Base-by-base conservation (phyloP, 2,888 invertebrate species). In the Cyclophora punctaria region DNA sequence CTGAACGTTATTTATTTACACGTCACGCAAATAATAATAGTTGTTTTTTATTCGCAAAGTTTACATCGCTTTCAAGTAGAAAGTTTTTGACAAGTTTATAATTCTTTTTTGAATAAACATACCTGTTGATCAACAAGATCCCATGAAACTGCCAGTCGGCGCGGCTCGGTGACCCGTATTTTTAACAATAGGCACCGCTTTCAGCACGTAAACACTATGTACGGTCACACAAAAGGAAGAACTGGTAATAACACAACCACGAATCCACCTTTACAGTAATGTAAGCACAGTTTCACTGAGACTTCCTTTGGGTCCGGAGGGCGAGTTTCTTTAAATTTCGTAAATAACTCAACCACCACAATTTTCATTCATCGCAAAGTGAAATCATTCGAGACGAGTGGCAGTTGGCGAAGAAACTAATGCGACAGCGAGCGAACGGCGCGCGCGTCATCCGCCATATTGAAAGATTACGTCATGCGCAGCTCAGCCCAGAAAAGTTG, bases 381-480 rank as follows among this genome's bases (percentile, higher is more conserved):
- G 76, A 83, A 83, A 79, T 80, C 80, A 73, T 78, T 75, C 75
- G 76, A 74, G 72, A 80, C 81, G 73, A 83, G 75, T 75, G 75
- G 78, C 75, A 70, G 74, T 77, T 71, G 62, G 63, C 63, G 69
- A 76, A 72, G 73, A 78, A 75, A 83, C 79, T 79, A 78, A 66
- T 58, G 78, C 69, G 69, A 69, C 66, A 58, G 76, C 73, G 73
- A 73, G 76, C 70, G 71, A 71, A 69, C 37, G 37, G 71, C 63
- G 75, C 80, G 78, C 84, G 87, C 87, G 87, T 87, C 87, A 86
- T 83, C 75, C 87, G 87, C 87, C 87, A 87, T 87, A 82, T 86
- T 87, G 77, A 71, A 73, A 50, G 75, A 80, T 87, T 86, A 87
- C 87, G 87, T 87, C 87, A 87, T 77, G 71, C 55, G 45, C 52